A percentile compares a stretch with the other conserved stretches of the same genome.
These are phyloP conservation scores for Dioctria linearis DNA, from an alignment of 2,888 invertebrate genomes.

Conservation along the genomic window DNA sequence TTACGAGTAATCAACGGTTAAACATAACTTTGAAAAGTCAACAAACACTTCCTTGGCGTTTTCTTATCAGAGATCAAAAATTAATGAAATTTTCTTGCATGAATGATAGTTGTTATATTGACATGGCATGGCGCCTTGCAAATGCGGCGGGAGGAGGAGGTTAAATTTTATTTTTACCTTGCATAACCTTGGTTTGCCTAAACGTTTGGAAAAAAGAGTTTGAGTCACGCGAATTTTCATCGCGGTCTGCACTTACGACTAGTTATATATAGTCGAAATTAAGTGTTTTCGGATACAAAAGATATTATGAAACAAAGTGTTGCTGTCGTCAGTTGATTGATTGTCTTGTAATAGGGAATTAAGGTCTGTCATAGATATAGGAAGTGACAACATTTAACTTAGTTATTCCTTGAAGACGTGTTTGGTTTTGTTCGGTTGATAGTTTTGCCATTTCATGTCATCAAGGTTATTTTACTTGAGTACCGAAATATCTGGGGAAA, in stretches of 20 bases:
- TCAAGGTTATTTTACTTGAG: no score
- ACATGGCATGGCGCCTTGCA: background rate
- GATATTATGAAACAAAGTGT: no score
- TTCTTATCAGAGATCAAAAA: slow-evolving; percentile 21
- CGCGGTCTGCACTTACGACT: background rate
- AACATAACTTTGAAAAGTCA: slow-evolving; percentile 32
- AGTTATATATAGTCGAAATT: no score
- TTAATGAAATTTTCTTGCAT: slow-evolving; percentile 11
- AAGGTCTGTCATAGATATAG: no score
- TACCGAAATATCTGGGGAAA: no score
- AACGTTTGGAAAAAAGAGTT: background rate
- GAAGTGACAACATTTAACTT: no score
- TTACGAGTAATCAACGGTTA: slow-evolving; percentile 31
- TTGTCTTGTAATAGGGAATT: no score
- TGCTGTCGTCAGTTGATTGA: no score
- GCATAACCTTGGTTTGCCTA: background rate
- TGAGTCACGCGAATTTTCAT: slow-evolving; percentile 23
- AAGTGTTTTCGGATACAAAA: no score
- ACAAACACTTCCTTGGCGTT: slow-evolving; percentile 31
- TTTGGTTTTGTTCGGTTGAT: no score
- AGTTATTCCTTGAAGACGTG: no score
- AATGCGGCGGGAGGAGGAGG: background rate
- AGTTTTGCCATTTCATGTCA: no score
- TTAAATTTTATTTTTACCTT: background rate
- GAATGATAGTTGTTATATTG: background rate